Conservation (phyloP, 1,140 invertebrate species). For the Carposina sasakii region DNA sequence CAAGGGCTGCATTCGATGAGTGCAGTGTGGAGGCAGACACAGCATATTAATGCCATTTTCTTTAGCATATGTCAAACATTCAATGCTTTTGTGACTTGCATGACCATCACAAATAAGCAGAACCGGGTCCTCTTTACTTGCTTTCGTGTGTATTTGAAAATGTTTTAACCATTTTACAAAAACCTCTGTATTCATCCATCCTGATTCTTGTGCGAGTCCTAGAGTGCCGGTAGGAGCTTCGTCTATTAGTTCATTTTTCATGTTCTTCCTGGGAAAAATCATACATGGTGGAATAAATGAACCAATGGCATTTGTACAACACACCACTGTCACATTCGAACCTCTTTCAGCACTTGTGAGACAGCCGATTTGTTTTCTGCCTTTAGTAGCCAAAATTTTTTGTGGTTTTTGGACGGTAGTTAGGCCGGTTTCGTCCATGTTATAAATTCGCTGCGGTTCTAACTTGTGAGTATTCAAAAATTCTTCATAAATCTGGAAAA, state of each 20-base stretch:
- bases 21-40: conserved; percentile 2
- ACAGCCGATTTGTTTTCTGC: not conserved
- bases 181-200: not conserved
- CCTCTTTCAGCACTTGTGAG: conserved; percentile 1
- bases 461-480: not conserved
- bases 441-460: not conserved
- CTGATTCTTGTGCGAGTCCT: not conserved
- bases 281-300: not conserved
- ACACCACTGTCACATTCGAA: not conserved
- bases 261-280: not conserved
- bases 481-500: not conserved
- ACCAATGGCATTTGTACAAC: not conserved
- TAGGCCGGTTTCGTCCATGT: not conserved
- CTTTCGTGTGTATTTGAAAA: not conserved
- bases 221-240: not conserved
- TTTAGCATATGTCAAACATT: not conserved
- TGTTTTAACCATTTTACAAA: conserved; percentile 1
- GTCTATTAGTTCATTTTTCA: not conserved
- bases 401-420: not conserved
- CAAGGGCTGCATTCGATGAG: conserved; percentile 5
- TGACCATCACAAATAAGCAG: not conserved
- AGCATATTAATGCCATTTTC: not conserved
- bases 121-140: not conserved
- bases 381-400: not conserved
- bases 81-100: not conserved